Base-by-base conservation (phyloP, 2,888 invertebrate genomes). In the Luffia ferchaultella region DNA sequence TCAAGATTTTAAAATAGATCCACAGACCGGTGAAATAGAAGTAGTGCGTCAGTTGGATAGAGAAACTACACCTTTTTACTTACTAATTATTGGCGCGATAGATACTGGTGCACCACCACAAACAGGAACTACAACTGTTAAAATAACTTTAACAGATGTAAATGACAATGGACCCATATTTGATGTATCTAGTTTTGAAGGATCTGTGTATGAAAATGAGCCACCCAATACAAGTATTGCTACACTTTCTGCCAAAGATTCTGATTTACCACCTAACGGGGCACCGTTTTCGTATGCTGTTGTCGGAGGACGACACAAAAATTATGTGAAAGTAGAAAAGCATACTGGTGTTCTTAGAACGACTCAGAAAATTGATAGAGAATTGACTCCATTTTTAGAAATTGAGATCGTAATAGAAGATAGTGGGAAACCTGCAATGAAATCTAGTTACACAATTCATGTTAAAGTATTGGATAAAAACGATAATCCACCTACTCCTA, bases 131-230 rank as follows among this genome's bases (percentile, higher is more conserved):
- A 88, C 95, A 0, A 89, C 89, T 0, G 92, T 97, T 0, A 90
- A 89, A 67, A 90, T 97, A 49, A 87, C 89, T 18, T 68, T 97
- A 1, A 86, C 88, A 7, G 97, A 97, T 69, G 88, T 96, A n/a
- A 97, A 97, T 66, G 97, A 97, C 65, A 97, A 97, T 67, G 95
- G 94, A 0, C 97, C 97, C 0, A 76, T 89, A 40, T 95, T 97
- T 63, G 90, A 92, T 56, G 84, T 90, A 0, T 78, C 86, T 1
- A 88, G 88, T 56, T 87, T 92, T 17, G 73, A 90, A 43, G 96
- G 95, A 0, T 89, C 90, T 56, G 90, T 97, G 0, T 87, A 88
- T 51, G 97, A 97, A 76, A 96, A 96, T 65, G 93, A 95, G 69
- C 93, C 93, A 0, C 87, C 92, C 0, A 92, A 91, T 52, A 93